These are phyloP conservation scores for Amphiprion ocellaris DNA, from an alignment of 2,113 vertebrate species.

Conservation along the genomic window DNA sequence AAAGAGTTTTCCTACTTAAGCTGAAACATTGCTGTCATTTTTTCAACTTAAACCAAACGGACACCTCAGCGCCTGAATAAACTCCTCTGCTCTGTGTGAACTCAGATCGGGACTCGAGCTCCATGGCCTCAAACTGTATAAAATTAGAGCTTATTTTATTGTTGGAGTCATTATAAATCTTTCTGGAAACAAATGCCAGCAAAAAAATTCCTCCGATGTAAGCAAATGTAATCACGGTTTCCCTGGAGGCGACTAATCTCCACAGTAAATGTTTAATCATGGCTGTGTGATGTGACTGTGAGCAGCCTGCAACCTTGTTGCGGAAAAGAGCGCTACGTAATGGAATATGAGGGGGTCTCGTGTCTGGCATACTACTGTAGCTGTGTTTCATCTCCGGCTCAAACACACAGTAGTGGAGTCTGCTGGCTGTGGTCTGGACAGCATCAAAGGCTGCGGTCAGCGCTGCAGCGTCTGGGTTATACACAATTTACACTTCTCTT, in stretches of 20 bases:
- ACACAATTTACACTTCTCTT: constrained; percentile 77
- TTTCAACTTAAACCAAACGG: too few relatives aligned
- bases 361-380: constrained; percentile 81
- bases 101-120: neutral
- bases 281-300: constrained; percentile 59
- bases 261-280: constrained; percentile 68
- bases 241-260: constrained; percentile 51
- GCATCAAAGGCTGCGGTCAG: constrained; percentile 75
- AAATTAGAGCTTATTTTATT: constrained; percentile 19
- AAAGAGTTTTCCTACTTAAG: too few relatives aligned
- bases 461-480: constrained; percentile 70
- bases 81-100: neutral
- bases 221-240: constrained; percentile 45
- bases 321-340: constrained; percentile 80
- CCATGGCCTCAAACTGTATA: neutral
- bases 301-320: constrained; percentile 73
- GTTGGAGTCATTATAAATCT: constrained; percentile 5
- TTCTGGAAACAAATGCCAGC: constrained; percentile 29
- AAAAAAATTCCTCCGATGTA: constrained; percentile 35
- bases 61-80: neutral
- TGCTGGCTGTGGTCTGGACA: constrained; percentile 78
- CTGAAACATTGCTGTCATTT: too few relatives aligned
- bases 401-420: constrained; percentile 72
- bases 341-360: constrained; percentile 84
- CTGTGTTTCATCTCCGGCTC: constrained; percentile 75